A percentile compares a stretch with the other conserved stretches of the same genome.
Conservation (phyloP, 2,113 vertebrate genomes). For the Ibidorhyncha struthersii region DNA sequence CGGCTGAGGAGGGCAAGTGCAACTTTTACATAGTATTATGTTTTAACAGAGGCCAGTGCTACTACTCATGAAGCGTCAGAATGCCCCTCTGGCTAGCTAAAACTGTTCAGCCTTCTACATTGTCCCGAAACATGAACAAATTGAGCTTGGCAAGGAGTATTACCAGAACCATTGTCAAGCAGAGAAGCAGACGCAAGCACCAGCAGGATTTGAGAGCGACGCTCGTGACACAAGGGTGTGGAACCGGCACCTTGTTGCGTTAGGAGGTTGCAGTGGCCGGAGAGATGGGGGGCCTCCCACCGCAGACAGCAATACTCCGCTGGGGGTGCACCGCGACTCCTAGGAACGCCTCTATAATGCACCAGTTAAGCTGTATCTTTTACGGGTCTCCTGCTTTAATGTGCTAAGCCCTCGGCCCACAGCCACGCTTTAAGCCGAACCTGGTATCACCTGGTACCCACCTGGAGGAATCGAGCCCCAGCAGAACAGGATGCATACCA, state of each 20-base stretch:
- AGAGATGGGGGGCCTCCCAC: background rate
- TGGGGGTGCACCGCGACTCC: background rate
- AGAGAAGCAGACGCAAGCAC: background rate
- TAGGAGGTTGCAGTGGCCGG: background rate
- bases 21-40: background rate
- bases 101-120: background rate
- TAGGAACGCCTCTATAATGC: background rate
- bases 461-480: background rate
- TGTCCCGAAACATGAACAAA: background rate
- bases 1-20: background rate
- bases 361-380: background rate
- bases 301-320: no score
- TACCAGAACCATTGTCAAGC: background rate
- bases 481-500: background rate
- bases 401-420: background rate
- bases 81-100: background rate
- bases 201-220: background rate
- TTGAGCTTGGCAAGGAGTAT: background rate
- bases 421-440: background rate
- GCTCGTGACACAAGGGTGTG: background rate
- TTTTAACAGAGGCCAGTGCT: no score
- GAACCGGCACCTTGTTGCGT: background rate
- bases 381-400: accelerated
- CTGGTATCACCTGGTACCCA: background rate
- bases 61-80: background rate